Conservation (phyloP, 2,113 vertebrate species). For the Oreochromis aureus region DNA sequence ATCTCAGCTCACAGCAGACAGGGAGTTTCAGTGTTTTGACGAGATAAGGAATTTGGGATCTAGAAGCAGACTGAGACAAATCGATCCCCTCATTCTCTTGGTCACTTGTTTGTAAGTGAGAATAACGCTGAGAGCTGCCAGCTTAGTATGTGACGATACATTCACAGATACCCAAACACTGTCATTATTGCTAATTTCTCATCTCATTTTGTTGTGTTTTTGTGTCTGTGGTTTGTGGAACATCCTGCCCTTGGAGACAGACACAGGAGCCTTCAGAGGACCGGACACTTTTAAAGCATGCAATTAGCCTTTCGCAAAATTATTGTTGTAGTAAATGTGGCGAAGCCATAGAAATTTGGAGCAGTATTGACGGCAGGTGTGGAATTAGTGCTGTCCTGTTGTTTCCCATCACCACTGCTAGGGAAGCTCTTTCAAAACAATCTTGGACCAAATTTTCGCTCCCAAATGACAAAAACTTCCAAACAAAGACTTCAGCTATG, state of each 20-base stretch:
- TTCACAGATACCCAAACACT: constrained; percentile 25
- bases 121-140: constrained; percentile 26
- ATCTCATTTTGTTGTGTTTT: background rate
- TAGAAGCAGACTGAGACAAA: constrained; percentile 56
- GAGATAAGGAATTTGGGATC: constrained; percentile 65
- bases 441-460: background rate
- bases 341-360: constrained; percentile 20
- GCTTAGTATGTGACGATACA: constrained; percentile 38
- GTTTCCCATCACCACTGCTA: background rate
- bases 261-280: constrained; percentile 10
- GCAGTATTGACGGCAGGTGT: constrained; percentile 55
- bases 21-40: constrained; percentile 60
- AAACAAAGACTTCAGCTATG: constrained; percentile 35
- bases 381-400: constrained; percentile 26
- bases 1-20: constrained; percentile 38
- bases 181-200: constrained; percentile 10
- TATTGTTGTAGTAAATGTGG: constrained; percentile 35
- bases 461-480: constrained; percentile 2
- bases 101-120: constrained; percentile 56
- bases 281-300: background rate
- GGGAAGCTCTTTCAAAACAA: constrained; percentile 5
- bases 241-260: constrained; percentile 18
- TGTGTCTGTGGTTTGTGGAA: background rate
- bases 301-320: constrained; percentile 40
- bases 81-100: constrained; percentile 54